phyloP scores from a whole-genome alignment of 2,888 invertebrate genomes.

The Odontocolon sp. region DNA sequence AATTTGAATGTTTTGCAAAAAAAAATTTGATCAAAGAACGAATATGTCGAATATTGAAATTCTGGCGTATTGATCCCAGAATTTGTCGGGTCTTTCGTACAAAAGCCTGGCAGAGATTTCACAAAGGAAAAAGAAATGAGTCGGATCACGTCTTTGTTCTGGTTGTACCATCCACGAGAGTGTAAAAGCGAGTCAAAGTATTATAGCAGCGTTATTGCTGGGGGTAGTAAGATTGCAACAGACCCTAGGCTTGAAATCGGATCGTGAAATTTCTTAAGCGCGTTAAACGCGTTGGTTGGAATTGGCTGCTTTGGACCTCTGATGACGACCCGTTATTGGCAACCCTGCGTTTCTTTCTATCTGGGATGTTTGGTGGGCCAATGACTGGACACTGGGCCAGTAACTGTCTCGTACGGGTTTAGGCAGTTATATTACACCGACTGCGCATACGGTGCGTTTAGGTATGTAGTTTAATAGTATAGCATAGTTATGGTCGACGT shows the following conservation, averaged over 20 bases:
- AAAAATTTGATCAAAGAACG: background rate
- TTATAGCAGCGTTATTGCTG: slow-evolving; percentile 7
- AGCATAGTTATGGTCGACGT: slow-evolving; percentile 50
- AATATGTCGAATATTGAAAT: background rate
- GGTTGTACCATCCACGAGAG: background rate
- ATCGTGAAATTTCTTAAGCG: slow-evolving; percentile 48
- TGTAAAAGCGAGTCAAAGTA: slow-evolving; percentile 28
- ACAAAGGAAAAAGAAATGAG: background rate
- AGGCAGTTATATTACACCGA: slow-evolving; percentile 55
- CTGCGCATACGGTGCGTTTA: slow-evolving; percentile 26
- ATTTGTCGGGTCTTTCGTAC: slow-evolving; percentile 17
- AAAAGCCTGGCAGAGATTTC: background rate
- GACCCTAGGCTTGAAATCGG: background rate
- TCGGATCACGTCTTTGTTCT: background rate
- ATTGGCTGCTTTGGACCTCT: too few species aligned
- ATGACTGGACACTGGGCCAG: too few species aligned
- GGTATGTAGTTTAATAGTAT: slow-evolving; percentile 48
- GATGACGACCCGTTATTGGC: too few species aligned
- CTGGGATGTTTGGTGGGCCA: too few species aligned
- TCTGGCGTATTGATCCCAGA: slow-evolving; percentile 12
- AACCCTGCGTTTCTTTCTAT: too few species aligned
- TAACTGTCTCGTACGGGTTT: too few species aligned
- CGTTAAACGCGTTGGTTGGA: too few species aligned
- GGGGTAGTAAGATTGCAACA: background rate
- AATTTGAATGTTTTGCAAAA: background rate